Evolutionary conservation across 2,113 vertebrate species (phyloP), one percentile per base, ranked within the genome.

Genomic region (Gasterosteus aculeatus): DNA sequence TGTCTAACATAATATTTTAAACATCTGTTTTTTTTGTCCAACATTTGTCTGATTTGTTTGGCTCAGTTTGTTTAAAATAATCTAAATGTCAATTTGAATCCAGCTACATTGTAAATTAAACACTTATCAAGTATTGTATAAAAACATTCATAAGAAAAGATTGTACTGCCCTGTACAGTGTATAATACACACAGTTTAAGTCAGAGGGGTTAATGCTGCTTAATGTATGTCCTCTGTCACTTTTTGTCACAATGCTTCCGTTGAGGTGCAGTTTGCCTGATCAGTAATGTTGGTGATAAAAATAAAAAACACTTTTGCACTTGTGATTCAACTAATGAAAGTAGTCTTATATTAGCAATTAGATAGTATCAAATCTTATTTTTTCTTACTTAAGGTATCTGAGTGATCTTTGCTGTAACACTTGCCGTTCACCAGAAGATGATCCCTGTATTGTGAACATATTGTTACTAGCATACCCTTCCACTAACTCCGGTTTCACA

Each of bases 1-100:
- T 72, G 85, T 98, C 73, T 99, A 90, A 89, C 11, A 56, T 26
- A 72, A 4, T 62, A 12, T 46, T 10, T 39, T 41, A 38, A 74
- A 54, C 33, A 18, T 26, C 46, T 1, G 14, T 3, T 7, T 1
- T 10, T 26, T 22, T 60, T 57, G 39, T 60, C 8, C 12, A 26
- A 29, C 29, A 15, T 47, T 53, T 82, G 19, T 78, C 81, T 78
- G 83, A 78, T 71, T 80, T 78, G 31, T 56, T 70, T 70, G 14
- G 8, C 42, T 77, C 6, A 3, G 7, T 65, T 78, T 79, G 68
- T 83, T 44, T 77, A 56, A 75, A 69, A 11, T 39, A 0, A 47
- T 72, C 66, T 72, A 26, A 56, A 47, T 44, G 46, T 47, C 11
- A 11, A 12, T 35, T 69, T 12, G 42, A 14, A 38, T 46, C 35